Evolutionary conservation across 2,797 vertebrate species (phyloP).

Genomic region (Columba guinea): DNA sequence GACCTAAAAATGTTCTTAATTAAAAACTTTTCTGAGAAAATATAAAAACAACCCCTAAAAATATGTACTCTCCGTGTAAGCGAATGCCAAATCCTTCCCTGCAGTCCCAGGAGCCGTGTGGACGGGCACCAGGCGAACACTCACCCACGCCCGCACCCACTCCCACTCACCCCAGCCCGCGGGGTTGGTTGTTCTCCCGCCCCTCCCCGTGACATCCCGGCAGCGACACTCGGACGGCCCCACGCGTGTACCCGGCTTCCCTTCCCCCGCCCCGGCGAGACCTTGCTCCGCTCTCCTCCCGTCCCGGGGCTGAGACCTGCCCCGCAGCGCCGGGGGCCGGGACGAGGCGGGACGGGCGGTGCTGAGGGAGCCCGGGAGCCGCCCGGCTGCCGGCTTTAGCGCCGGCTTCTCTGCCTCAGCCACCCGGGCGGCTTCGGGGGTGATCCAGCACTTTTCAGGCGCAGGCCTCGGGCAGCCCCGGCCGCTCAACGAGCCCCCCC

Average conservation of each 20-base stretch:
- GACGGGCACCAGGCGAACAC: accelerated
- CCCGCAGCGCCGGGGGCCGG: not conserved
- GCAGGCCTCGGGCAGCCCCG: not conserved
- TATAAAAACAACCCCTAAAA: not conserved
- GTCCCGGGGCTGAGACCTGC: not conserved
- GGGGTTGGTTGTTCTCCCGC: not conserved
- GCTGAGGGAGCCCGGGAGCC: not conserved
- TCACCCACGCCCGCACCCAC: not conserved
- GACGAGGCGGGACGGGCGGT: not conserved
- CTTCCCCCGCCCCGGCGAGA: no score
- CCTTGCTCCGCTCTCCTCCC: accelerated
- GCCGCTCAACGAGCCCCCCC: not conserved
- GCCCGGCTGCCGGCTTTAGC: not conserved
- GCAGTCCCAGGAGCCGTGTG: accelerated
- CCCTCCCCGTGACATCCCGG: not conserved
- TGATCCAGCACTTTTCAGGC: not conserved
- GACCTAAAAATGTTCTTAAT: accelerated
- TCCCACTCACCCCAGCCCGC: accelerated
- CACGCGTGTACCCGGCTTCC: not conserved
- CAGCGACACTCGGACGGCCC: not conserved
- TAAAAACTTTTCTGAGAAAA: not conserved
- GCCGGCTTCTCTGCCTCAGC: not conserved
- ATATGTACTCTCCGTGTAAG: accelerated
- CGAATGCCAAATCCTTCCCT: accelerated
- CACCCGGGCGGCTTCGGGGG: not conserved